Base-by-base conservation (phyloP, 2,888 invertebrate species). In the Aporophyla nigra region DNA sequence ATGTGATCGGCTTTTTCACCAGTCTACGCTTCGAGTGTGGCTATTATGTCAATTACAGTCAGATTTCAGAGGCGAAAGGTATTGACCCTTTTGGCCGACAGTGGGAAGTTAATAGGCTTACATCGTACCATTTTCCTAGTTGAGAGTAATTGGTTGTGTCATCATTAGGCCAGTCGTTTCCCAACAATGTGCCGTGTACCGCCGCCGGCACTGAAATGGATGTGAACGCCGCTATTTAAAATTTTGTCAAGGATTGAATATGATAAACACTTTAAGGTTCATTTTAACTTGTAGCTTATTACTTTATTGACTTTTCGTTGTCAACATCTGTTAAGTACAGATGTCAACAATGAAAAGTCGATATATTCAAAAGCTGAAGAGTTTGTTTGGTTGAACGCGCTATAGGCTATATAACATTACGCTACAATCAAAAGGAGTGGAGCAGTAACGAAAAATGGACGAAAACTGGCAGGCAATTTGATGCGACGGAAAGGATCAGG, bases 41-140 rank as follows among this genome's bases (percentile, higher is more conserved):
- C 59, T 51, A 66, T 78, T 69, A 71, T 21, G 72, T 24, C 54
- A 68, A 83, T 78, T 80, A 78, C 68, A 59, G 59, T 27, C 19
- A 2, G 46, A 71, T 82, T 80, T 68, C 27, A 46, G 33, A 33
- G 61, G 62, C 27, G 9, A 68, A 82, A 46, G 67, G 46, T 33
- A 27, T 19, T 53, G 24, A 53, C 24, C 71, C 12, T 56, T 33
- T 59, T 61, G 43, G 6, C 33, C 68, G 40, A 1, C 16, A 21
- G 16, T 66, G 27, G 19, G n/a, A 46, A 61, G 68, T 43, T 68
- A 80, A 67, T 68, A 61, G 24, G 65, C 49, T 71, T 56, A 66
- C 53, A 61, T 54, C 76, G 46, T 49, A 58, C 27, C 51, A 21
- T 65, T 49, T 49, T 62, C 40, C 16, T 61, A 68, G 71, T 82